Evolutionary conservation across 2,797 vertebrate genomes (phyloP), one percentile per base, ranked within the genome.

Genomic region (Acanthiza pusilla): DNA sequence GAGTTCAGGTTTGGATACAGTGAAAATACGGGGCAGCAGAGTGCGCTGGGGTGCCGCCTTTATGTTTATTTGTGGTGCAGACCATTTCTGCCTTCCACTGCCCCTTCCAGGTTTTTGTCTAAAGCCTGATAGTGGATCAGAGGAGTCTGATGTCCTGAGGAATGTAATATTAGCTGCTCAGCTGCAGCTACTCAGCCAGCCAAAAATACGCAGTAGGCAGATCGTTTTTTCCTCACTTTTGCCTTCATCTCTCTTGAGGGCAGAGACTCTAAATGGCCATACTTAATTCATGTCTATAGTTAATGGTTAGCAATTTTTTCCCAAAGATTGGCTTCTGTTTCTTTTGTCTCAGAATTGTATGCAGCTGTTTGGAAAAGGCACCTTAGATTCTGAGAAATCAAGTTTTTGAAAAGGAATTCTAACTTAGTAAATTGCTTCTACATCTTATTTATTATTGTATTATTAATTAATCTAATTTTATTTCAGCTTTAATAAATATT

Each of bases 401-500:
- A 65, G n/a, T 13, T 55, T 78, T 70, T 9, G 3, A 34, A 66
- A 72, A 78, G 14, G 2, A 80, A 29, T 51, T 76, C 19, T 50
- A 67, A 71, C 6, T 36, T 55, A 73, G 3, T 79, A 27, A 83
- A 57, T 74, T 61, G 21, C 21, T 61, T 88, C 30, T 77, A 9
- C 9, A 20, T 48, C 8, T 70, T 55, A 38, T 53, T 55, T 89
- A 42, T 29, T 84, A 20, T 63, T 86, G 26, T 89, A 30, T 51
- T 16, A 8, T 67, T 73, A 74, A 11, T 47, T 85, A 88, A 74
- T 85, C 10, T 74, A 30, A 68, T 87, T 66, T 84, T 58, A 91
- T 96, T 80, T 88, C 95, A 99, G 99, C 98, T 97, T 98, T 98
- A 79, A 95, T 98, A 34, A 98, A 71, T 88, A 98, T 99, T 84